phyloP scores from a whole-genome alignment of 2,888 invertebrate species.

The Invenusta paracnida region DNA sequence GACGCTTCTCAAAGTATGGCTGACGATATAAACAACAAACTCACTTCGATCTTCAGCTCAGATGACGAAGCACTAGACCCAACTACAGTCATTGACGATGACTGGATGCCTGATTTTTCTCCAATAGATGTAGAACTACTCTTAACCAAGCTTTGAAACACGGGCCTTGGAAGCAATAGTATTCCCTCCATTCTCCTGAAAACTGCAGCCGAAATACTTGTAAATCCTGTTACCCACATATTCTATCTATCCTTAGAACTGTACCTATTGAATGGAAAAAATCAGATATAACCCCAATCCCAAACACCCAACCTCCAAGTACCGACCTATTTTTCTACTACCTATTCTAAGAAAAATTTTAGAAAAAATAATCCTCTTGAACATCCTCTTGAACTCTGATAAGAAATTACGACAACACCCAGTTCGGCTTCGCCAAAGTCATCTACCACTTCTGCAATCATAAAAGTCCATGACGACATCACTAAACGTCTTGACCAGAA shows the following conservation, averaged over 20 bases:
- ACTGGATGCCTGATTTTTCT: not conserved
- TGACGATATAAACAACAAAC: not conserved
- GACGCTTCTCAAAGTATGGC: not conserved
- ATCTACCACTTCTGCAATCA: not conserved
- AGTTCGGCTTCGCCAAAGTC: not conserved
- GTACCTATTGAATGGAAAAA: not conserved
- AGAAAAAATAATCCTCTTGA: not conserved
- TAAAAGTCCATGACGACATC: not conserved
- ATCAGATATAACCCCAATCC: not conserved
- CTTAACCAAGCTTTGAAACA: not conserved
- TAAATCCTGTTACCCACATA: not conserved
- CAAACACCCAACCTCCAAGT: not conserved
- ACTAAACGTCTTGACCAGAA: not conserved
- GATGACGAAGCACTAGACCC: not conserved
- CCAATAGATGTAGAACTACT: not conserved
- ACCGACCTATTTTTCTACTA: not conserved
- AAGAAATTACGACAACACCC: not conserved
- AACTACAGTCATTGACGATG: not conserved
- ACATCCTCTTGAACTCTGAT: not conserved
- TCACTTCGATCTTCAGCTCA: not conserved
- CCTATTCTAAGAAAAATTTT: not conserved
- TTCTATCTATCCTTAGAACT: not conserved
- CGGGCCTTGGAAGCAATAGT: not conserved
- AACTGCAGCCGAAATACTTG: not conserved
- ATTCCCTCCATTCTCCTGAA: not conserved